A percentile compares a stretch with the other conserved stretches of the same genome.
These are phyloP conservation scores for Channallabes apus DNA, from an alignment of 2,797 vertebrate species.

Conservation along the genomic window DNA sequence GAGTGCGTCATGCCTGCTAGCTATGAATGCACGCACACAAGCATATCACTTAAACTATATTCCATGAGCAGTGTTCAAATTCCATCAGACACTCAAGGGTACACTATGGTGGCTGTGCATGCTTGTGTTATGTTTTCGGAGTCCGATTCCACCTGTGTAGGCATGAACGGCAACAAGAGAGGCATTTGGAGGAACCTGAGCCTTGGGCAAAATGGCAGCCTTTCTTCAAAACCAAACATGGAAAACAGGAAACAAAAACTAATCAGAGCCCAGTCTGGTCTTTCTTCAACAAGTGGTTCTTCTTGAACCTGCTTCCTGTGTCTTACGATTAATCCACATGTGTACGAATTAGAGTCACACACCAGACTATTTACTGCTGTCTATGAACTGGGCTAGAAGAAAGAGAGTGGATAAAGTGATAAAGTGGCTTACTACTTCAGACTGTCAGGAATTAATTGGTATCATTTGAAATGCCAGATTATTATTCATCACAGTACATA, in stretches of 20 bases:
- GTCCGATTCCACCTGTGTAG: slow-evolving; percentile 63
- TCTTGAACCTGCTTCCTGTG: background rate
- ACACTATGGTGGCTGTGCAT: background rate
- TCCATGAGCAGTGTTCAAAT: background rate
- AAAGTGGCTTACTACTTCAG: background rate
- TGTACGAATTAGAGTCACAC: background rate
- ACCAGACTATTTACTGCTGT: background rate
- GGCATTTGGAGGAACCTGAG: slow-evolving; percentile 59
- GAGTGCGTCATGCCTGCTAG: background rate
- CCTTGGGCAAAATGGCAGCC: slow-evolving; percentile 43
- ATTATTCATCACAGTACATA: background rate
- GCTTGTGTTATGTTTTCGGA: slow-evolving; percentile 54
- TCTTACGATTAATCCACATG: background rate
- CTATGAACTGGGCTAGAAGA: background rate
- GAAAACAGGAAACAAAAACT: slow-evolving; percentile 41
- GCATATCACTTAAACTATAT: background rate
- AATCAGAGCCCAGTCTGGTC: background rate
- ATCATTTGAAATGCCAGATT: background rate
- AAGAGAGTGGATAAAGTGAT: background rate
- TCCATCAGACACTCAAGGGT: background rate
- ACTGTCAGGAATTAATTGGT: background rate
- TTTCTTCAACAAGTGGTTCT: slow-evolving; percentile 45
- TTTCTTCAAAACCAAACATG: slow-evolving; percentile 42
- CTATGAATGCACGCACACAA: background rate
- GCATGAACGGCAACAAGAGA: slow-evolving; percentile 69